Base-by-base conservation (phyloP, 2,888 invertebrate genomes). In the Sphaeridia pumilis region DNA sequence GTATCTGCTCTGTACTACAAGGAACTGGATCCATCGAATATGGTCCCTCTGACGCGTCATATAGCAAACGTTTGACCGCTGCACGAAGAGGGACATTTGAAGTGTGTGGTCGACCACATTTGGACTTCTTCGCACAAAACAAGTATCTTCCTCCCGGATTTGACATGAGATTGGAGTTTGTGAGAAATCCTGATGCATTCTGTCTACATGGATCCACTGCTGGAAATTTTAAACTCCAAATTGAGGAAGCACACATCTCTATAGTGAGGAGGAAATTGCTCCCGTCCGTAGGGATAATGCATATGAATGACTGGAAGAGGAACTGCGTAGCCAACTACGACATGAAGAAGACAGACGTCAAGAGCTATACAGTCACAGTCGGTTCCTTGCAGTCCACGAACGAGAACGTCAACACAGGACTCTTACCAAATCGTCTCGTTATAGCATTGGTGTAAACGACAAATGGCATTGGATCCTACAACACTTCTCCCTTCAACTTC, bases 351-450 rank as follows among this genome's bases (percentile, higher is more conserved):
- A 20, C 20, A 5, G 38, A 17, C 20, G 20, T 38, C 17, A 38
- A 38, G 36, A 46, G 36, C 4, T 58, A 51, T 31, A 51, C 43
- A 24, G 14, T 60, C 12, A 47, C 56, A 10, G 38, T n/a, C 3
- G 58, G 58, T 49, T 47, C 46, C 1, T 12, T 25, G 1, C 34
- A 42, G 24, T 7, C 34, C 20, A 51, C 28, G 1, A 60, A 60
- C 36, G 54, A 52, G 21, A 46, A 45, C 20, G 5, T 58, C 2
- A 1, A 58, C 10, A 35, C 25, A 2, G 56, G 58, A 26, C 17
- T 54, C 1, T 5, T 58, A 3, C 55, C 58, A 1, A 21, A 48
- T 26, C 47, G 58, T 12, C 1, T 60, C 3, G n/a, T 55, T 2
- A 41, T 60, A 22, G 56, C 43, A 4, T 4, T 60, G 2, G 54